Evolutionary conservation across 2,797 vertebrate genomes (phyloP).

Genomic region (Podarcis lilfordi): DNA sequence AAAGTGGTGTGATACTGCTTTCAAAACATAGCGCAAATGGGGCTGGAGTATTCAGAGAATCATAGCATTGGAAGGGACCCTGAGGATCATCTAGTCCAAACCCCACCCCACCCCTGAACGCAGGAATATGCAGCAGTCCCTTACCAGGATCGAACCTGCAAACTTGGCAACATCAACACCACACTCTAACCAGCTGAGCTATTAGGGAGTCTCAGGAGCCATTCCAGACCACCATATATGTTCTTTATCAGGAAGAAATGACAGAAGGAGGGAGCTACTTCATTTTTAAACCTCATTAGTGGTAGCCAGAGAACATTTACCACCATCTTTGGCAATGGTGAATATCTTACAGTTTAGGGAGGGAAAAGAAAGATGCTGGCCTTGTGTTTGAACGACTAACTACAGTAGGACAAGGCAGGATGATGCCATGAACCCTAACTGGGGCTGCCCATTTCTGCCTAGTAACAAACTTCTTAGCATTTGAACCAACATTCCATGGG

Average conservation of each 20-base stretch:
- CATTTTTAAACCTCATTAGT: background rate
- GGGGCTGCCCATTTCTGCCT: background rate
- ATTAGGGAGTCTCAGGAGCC: background rate
- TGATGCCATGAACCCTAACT: background rate
- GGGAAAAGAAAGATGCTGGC: background rate
- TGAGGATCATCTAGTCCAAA: too few species aligned
- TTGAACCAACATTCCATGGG: background rate
- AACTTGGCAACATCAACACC: background rate
- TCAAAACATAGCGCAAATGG: too few species aligned
- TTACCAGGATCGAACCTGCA: too few species aligned
- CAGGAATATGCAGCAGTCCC: too few species aligned
- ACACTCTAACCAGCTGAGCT: background rate
- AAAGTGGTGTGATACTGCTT: too few species aligned
- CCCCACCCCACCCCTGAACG: too few species aligned
- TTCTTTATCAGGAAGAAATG: background rate
- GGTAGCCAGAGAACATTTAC: background rate
- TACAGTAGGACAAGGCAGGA: background rate
- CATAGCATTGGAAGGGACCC: too few species aligned
- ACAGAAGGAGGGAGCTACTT: background rate
- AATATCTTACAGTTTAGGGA: background rate
- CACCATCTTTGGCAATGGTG: background rate
- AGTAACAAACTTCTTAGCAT: background rate
- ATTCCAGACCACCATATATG: background rate
- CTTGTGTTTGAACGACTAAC: background rate
- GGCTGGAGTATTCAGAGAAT: too few species aligned